phyloP scores from a whole-genome alignment of 2,113 vertebrate genomes.

The Siphamia tubifer region DNA sequence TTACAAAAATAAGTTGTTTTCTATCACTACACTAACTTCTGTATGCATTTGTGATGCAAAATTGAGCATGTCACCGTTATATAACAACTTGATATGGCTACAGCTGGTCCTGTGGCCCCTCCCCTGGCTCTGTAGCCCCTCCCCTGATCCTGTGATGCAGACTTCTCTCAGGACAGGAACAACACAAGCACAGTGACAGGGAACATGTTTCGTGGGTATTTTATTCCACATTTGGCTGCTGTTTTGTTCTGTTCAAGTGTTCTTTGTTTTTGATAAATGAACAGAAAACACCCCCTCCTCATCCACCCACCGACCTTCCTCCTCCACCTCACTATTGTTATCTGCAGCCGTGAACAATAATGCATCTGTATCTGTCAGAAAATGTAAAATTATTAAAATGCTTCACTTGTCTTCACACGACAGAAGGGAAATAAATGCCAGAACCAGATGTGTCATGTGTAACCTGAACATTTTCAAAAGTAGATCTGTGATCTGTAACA shows the following conservation, averaged over 20 bases:
- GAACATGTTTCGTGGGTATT: not conserved
- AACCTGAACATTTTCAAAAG: slow-evolving; percentile 7
- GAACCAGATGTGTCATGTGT: slow-evolving; percentile 23
- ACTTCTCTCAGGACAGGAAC: slow-evolving; percentile 28
- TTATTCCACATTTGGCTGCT: not conserved
- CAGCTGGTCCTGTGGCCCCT: slow-evolving; percentile 55
- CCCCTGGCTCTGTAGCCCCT: slow-evolving; percentile 48
- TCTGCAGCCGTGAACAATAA: not conserved
- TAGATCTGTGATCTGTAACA: not conserved
- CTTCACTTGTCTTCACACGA: too few species aligned
- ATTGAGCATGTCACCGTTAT: not conserved
- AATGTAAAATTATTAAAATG: too few species aligned
- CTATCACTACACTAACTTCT: too few species aligned
- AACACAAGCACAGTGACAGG: not conserved
- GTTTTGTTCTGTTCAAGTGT: slow-evolving; percentile 20
- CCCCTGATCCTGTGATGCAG: too few species aligned
- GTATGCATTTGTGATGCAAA: not conserved
- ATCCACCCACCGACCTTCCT: not conserved
- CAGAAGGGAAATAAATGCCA: not conserved
- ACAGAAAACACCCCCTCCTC: not conserved
- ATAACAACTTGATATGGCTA: not conserved
- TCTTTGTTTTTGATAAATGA: slow-evolving; percentile 13
- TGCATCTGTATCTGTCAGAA: not conserved
- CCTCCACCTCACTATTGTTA: slow-evolving; percentile 15
- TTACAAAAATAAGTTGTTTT: too few species aligned